These are phyloP conservation scores for Stramonita haemastoma DNA, from an alignment of 2,888 invertebrate species.

Conservation along the genomic window DNA sequence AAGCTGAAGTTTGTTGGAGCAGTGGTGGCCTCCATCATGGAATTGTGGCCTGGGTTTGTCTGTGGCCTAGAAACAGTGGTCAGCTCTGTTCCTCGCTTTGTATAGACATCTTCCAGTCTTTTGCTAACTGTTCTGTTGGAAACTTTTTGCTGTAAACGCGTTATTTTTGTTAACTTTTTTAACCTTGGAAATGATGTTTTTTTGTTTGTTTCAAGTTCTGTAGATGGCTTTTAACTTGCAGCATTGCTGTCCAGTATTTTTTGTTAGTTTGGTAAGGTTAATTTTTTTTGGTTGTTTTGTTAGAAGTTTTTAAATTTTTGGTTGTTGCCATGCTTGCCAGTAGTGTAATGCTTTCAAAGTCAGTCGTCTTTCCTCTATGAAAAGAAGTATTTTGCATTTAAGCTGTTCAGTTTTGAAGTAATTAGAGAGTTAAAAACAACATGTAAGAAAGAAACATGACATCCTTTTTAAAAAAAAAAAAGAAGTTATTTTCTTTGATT, in stretches of 20 bases:
- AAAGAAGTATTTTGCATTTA: background rate
- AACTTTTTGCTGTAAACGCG: background rate
- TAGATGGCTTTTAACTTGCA: background rate
- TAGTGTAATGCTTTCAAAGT: background rate
- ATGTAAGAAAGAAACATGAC: background rate
- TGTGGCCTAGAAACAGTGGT: too few species aligned
- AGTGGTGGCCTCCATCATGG: too few species aligned
- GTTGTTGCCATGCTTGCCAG: constrained; percentile 4
- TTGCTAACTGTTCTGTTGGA: background rate
- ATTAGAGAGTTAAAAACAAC: background rate
- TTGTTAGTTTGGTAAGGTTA: background rate
- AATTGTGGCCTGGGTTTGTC: too few species aligned
- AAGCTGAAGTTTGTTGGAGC: too few species aligned
- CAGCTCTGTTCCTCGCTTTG: too few species aligned
- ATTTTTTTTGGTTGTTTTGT: background rate
- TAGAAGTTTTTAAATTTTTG: background rate
- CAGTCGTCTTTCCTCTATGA: background rate
- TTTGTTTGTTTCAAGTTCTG: background rate
- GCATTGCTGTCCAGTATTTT: background rate
- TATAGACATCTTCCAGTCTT: too few species aligned
- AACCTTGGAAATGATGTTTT: background rate
- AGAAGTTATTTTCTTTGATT: too few species aligned
- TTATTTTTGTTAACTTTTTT: background rate
- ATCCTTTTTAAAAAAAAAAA: too few species aligned
- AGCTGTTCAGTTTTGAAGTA: background rate